Evolutionary conservation across 1,140 invertebrate species (phyloP), one percentile per base, ranked within the genome.

Genomic region (Charaxes varanes): DNA sequence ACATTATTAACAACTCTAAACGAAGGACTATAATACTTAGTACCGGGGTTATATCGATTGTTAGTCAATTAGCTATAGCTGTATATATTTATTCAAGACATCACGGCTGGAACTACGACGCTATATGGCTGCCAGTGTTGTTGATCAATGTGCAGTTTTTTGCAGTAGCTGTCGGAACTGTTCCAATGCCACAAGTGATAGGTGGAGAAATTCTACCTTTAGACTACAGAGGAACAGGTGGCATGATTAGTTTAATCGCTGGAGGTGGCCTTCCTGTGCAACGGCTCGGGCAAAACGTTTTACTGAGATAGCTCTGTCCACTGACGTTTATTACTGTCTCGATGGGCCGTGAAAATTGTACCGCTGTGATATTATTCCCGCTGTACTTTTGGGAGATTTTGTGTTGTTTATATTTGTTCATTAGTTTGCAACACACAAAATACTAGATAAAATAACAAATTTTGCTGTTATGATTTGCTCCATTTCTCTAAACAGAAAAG

Each of bases 181-280:
- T 73, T 4, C 70, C 72, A 0, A 28, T 80, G 5, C 71, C 72
- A 3, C 66, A 54, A 16, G 60, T 73, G 0, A 71, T 78, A 6
- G 59, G 55, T 2, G 74, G 74, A 0, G 74, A 79, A 44, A 46
- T 76, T 0, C 69, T 76, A 11, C 69, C 74, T 6, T 32, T 76
- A 5, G 54, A 61, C 35, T 71, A 69, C 31, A 48, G 59, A 28
- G 60, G 67, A 18, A 53, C 69, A 2, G 60, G 69, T 2, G 55
- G 60, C 1, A 62, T 50, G 1, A 62, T 79, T 1, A 66, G 67
- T 36, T 40, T 61, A 15, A 40, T 43, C 0, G 44, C 40, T n/a
- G 48, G 50, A 8, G 48, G 50, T 3, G 24, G 46, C n/a, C n/a
- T n/a, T n/a, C n/a, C n/a, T n/a, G n/a, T n/a, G n/a, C n/a, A n/a